Conservation (phyloP, 2,888 invertebrate species). For the Koerneria pararmatus region DNA sequence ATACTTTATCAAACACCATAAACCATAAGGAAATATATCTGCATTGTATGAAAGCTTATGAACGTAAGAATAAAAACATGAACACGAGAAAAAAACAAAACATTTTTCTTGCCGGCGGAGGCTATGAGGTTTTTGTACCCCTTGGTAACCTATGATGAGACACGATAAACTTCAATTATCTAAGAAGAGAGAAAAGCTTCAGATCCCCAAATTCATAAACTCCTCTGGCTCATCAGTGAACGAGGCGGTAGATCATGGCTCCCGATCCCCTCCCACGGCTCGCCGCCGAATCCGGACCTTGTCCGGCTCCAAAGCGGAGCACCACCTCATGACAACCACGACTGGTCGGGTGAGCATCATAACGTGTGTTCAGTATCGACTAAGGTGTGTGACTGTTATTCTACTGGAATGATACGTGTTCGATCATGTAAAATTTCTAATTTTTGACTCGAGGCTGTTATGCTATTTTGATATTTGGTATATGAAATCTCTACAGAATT, state of each 20-base stretch:
- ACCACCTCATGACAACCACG: constrained; percentile 60
- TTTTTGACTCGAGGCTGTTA: not conserved
- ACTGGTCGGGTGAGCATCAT: constrained; percentile 41
- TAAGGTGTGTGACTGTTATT: not conserved
- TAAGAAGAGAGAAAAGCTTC: too few species aligned
- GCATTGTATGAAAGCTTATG: too few species aligned
- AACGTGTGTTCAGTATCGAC: not conserved
- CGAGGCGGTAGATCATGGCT: constrained; percentile 35
- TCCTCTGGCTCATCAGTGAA: constrained; percentile 44
- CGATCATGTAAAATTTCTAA: not conserved
- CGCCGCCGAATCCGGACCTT: constrained; percentile 39
- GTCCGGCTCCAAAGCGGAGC: constrained; percentile 48
- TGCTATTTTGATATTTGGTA: too few species aligned
- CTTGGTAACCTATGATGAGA: too few species aligned
- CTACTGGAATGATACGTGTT: not conserved
- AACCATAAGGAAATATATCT: too few species aligned
- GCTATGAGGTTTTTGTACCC: too few species aligned
- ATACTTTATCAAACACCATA: too few species aligned
- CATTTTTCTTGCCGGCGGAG: too few species aligned
- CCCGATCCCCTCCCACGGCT: constrained; percentile 36
- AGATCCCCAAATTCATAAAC: constrained; percentile 27
- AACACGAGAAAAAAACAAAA: too few species aligned
- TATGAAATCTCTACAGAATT: too few species aligned
- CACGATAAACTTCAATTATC: too few species aligned
- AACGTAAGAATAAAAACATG: too few species aligned